Evolutionary conservation across 2,888 invertebrate genomes (phyloP), one percentile per base, ranked within the genome.

Genomic region (Actias luna): DNA sequence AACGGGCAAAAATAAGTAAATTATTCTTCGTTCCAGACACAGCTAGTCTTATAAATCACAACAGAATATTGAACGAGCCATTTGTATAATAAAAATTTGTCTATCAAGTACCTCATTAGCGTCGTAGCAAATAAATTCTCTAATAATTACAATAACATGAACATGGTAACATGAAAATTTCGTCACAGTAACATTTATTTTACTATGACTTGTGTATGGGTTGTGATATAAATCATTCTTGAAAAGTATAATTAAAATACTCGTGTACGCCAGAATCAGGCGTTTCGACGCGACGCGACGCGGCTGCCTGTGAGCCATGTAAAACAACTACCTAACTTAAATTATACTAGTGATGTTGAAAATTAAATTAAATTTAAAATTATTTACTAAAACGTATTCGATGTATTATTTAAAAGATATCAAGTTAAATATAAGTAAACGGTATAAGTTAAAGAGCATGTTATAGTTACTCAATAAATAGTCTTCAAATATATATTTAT

Each of bases 221-320:
- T 71, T 74, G 75, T 77, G 79, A 78, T 78, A 89, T 92, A 91
- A 92, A 92, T 93, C 93, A 92, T 92, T 85, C 85, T 77, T 79
- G 79, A 88, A 90, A 88, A 88, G 84, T 91, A 89, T 93, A 92
- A 92, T 93, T 93, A 93, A 93, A 93, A 92, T 84, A 85, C 88
- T 88, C 85, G 83, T 85, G 84, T 80, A 86, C 80, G 83, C 84
- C 87, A 84, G 86, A 88, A 90, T 90, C 89, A 85, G 86, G 84
- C 87, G 79, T 83, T 84, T 82, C 78, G 84, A 82, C 85, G 85
- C 78, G 84, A 82, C 85, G 85, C 78, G 33, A 7, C 33, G 7
- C 33, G 76, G 65, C 66, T 71, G 66, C 65, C 65, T 69, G 67
- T 66, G 69, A 69, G 64, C 73, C 68, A 67, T 69, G 69, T 68